These are phyloP conservation scores for Rhagologus leucostigma DNA, from an alignment of 2,113 vertebrate species.

Conservation along the genomic window DNA sequence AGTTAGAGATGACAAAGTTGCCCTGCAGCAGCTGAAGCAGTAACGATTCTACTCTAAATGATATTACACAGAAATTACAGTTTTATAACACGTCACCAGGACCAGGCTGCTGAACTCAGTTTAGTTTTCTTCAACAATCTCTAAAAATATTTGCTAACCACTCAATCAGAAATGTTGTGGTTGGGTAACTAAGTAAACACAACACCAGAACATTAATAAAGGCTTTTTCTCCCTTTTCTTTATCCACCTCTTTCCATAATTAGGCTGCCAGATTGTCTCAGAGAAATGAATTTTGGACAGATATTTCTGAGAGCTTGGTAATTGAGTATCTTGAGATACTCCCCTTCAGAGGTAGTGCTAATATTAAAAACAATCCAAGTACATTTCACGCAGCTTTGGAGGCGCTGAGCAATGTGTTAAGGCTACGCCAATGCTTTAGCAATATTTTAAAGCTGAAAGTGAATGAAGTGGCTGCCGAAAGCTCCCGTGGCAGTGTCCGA, in stretches of 20 bases:
- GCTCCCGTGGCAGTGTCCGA: background rate
- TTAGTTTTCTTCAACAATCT: background rate
- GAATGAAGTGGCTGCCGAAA: background rate
- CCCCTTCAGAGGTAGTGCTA: background rate
- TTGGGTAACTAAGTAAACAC: conserved; percentile 24
- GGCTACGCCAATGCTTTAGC: background rate
- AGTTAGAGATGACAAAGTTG: background rate
- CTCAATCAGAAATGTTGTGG: conserved; percentile 39
- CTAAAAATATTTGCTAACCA: conserved; percentile 17
- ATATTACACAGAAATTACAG: background rate
- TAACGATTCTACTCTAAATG: background rate
- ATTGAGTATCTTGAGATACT: background rate
- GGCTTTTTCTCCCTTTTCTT: background rate
- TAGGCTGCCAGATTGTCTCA: conserved; percentile 10
- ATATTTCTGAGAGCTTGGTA: background rate
- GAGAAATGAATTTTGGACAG: background rate
- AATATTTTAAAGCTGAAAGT: background rate
- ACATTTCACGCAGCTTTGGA: background rate
- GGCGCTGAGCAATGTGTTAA: background rate
- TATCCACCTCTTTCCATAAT: conserved; percentile 7
- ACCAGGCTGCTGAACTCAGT: background rate
- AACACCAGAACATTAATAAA: background rate
- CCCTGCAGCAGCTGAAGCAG: background rate
- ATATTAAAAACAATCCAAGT: background rate
- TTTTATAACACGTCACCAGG: background rate